These are phyloP conservation scores for Danio rerio DNA, from an alignment of 2,113 vertebrate species.

Conservation along the genomic window DNA sequence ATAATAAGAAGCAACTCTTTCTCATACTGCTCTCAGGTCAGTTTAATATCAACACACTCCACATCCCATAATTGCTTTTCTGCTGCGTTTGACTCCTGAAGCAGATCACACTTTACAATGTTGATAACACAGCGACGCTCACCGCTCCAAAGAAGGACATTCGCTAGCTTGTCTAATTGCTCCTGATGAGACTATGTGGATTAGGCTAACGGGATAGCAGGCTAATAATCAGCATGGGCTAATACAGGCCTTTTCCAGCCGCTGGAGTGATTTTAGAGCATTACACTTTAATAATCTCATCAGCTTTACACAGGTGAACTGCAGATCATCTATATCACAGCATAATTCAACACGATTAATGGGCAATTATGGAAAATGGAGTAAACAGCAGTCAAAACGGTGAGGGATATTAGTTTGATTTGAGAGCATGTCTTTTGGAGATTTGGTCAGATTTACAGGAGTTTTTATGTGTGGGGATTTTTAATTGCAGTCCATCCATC, in stretches of 20 bases:
- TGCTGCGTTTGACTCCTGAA: neutral
- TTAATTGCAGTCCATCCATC: too few species aligned
- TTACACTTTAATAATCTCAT: constrained; percentile 34
- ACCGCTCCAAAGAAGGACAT: neutral
- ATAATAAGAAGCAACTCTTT: neutral
- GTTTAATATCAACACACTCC: neutral
- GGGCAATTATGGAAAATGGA: neutral
- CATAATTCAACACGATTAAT: neutral
- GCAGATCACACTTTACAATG: neutral
- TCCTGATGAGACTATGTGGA: constrained; percentile 24
- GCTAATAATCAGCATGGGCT: constrained; percentile 32
- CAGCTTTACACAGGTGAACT: constrained; percentile 31
- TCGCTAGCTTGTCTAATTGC: neutral
- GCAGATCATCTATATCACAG: neutral
- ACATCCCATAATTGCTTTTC: neutral
- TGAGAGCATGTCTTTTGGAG: too few species aligned
- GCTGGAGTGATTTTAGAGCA: constrained; percentile 21
- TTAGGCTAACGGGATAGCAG: constrained; percentile 29
- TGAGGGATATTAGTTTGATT: neutral
- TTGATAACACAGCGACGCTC: constrained; percentile 11
- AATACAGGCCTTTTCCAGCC: constrained; percentile 13
- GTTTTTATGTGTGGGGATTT: too few species aligned
- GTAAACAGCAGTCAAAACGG: neutral
- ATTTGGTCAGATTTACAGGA: too few species aligned
- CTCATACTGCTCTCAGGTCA: neutral